phyloP scores from a whole-genome alignment of 2,797 vertebrate species.

The Antennarius maculatus region DNA sequence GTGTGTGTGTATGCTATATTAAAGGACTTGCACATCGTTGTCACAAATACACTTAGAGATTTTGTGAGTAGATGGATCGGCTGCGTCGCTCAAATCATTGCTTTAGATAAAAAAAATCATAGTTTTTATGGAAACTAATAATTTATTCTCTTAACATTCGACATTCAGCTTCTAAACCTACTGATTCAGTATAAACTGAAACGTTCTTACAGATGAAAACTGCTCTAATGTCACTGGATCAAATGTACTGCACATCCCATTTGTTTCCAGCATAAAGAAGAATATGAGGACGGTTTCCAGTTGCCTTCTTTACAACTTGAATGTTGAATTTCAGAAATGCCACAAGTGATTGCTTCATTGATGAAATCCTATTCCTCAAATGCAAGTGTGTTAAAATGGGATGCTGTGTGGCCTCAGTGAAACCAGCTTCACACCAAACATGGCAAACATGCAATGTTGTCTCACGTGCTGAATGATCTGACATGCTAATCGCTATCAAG shows the following conservation, averaged over 20 bases:
- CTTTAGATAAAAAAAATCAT: neutral
- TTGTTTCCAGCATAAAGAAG: no score
- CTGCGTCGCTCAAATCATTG: neutral
- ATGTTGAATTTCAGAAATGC: conserved; percentile 3
- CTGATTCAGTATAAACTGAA: conserved; percentile 1
- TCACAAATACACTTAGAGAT: neutral
- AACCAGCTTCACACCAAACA: conserved; percentile 50
- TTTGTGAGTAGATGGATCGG: neutral
- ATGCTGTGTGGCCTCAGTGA: no score
- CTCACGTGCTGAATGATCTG: conserved; percentile 47
- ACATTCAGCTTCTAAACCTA: neutral
- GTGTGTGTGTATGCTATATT: neutral
- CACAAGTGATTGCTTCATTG: conserved; percentile 27
- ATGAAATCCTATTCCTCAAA: neutral
- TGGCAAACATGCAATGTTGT: conserved; percentile 61
- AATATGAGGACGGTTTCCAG: neutral
- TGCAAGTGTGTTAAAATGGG: neutral
- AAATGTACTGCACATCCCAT: no score
- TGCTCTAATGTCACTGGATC: no score
- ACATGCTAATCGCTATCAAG: conserved; percentile 58
- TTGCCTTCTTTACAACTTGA: neutral
- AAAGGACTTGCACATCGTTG: neutral
- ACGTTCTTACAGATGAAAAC: conserved; percentile 1
- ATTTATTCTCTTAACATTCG: neutral
- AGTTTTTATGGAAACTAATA: neutral